Percentiles rank a stretch among this genome's conserved stretches.
Conservation (phyloP, 2,797 vertebrate genomes). For the Rousettus madagascariensis region DNA sequence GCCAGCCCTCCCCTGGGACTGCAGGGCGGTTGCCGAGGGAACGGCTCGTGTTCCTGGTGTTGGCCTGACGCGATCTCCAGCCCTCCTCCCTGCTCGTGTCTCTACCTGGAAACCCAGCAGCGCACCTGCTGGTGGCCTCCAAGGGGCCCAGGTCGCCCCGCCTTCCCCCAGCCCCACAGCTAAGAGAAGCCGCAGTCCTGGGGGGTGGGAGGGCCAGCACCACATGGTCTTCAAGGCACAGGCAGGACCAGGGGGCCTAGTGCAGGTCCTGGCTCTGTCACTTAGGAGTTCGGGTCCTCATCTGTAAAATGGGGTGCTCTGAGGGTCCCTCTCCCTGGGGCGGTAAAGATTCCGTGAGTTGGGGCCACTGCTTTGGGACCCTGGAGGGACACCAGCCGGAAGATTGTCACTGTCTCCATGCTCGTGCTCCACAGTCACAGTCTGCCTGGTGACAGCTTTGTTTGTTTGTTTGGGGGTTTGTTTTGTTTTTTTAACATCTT, state of each 20-base stretch:
- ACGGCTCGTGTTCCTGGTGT: neutral
- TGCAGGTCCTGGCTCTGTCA: neutral
- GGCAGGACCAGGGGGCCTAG: neutral
- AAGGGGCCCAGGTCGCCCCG: rapidly evolving
- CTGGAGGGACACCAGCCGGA: rapidly evolving
- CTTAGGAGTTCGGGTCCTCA: neutral
- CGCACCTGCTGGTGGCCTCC: rapidly evolving
- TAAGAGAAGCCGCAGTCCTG: too few species aligned
- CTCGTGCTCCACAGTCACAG: rapidly evolving
- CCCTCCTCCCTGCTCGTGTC: neutral
- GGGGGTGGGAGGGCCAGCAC: neutral
- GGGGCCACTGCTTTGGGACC: neutral
- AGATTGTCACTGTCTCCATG: rapidly evolving
- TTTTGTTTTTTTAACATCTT: too few species aligned
- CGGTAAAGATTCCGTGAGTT: rapidly evolving
- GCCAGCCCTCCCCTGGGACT: neutral
- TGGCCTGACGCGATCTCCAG: neutral
- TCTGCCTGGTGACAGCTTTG: neutral
- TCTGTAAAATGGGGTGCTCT: neutral
- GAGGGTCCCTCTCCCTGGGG: rapidly evolving
- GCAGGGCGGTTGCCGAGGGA: neutral
- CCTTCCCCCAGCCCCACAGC: neutral
- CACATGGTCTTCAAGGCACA: neutral
- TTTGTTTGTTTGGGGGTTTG: too few species aligned
- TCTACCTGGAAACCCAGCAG: neutral